These are phyloP conservation scores for Onychomys arenicola DNA, from an alignment of 2,797 vertebrate genomes.

Conservation along the genomic window DNA sequence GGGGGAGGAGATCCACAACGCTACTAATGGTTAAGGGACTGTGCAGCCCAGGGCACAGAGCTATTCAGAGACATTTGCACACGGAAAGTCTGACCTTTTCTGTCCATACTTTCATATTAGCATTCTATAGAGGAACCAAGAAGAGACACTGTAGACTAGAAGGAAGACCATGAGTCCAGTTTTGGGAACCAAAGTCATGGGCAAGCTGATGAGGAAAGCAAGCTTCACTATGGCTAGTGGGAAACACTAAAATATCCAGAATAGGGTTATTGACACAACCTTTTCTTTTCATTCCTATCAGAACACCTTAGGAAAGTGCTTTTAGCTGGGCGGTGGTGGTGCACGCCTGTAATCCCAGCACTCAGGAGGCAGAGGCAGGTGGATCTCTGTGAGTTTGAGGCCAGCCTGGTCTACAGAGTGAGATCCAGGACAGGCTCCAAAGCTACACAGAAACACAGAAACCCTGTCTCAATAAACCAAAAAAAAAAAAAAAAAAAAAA, in stretches of 20 bases:
- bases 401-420: no score
- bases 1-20: no score
- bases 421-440: no score
- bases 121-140: not conserved
- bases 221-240: not conserved
- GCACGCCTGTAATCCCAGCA: no score
- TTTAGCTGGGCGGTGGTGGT: no score
- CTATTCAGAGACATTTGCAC: not conserved
- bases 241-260: not conserved
- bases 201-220: not conserved
- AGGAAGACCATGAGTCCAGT: not conserved
- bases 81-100: not conserved
- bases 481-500: no score
- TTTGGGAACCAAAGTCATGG: not conserved
- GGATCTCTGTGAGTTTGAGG: no score
- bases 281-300: not conserved
- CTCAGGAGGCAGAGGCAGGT: no score
- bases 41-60: not conserved
- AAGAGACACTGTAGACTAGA: not conserved
- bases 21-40: not conserved
- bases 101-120: not conserved
- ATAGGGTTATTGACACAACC: not conserved
- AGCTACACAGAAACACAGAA: no score
- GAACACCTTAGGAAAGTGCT: conserved; percentile 11
- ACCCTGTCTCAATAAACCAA: no score